Conservation (phyloP, 2,888 invertebrate species). For the Heliconius ismenius region DNA sequence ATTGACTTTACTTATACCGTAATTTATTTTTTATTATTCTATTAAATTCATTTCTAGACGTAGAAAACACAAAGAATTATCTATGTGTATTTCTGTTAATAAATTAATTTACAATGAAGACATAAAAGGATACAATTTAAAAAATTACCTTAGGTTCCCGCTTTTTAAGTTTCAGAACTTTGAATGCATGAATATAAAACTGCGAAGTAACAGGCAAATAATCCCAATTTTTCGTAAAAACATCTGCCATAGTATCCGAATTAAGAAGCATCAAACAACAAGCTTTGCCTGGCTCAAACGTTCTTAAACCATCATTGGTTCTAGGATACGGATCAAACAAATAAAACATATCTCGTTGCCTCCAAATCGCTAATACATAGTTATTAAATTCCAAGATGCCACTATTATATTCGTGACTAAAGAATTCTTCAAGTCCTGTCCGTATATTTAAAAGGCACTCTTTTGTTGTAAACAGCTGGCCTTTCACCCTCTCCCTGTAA, state of each 20-base stretch:
- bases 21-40: too few species aligned
- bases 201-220: constrained; percentile 72
- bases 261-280: constrained; percentile 84
- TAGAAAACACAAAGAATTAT: too few species aligned
- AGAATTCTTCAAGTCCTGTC: constrained; percentile 77
- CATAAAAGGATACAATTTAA: neutral
- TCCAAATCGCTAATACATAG: constrained; percentile 83
- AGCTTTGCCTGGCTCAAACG: constrained; percentile 80
- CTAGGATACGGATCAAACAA: constrained; percentile 85
- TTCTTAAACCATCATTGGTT: constrained; percentile 78
- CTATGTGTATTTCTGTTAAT: neutral
- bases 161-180: constrained; percentile 80
- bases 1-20: too few species aligned
- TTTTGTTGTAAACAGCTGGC: constrained; percentile 74
- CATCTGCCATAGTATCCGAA: constrained; percentile 79
- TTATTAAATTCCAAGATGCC: constrained; percentile 83
- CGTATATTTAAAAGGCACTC: constrained; percentile 78
- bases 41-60: too few species aligned
- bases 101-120: neutral
- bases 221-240: constrained; percentile 79
- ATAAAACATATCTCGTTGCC: constrained; percentile 84
- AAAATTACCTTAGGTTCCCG: constrained; percentile 61
- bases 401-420: constrained; percentile 75
- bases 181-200: constrained; percentile 83
- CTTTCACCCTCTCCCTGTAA: constrained; percentile 77